These are phyloP conservation scores for Takifugu rubripes DNA, from an alignment of 2,797 vertebrate species.

Conservation along the genomic window DNA sequence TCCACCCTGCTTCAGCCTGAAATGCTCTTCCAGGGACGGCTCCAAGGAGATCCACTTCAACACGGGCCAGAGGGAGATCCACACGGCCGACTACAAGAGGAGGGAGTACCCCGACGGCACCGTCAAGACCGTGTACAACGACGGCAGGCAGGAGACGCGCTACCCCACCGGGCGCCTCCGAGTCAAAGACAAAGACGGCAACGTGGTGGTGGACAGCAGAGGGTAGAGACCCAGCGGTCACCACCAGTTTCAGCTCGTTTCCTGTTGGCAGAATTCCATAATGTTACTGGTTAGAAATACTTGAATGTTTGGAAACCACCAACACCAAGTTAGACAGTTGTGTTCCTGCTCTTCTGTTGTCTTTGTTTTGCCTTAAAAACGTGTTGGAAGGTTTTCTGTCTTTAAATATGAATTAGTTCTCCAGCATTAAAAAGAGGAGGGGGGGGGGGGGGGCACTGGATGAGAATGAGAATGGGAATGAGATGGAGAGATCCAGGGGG, in stretches of 20 bases:
- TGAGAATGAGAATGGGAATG: too few relatives aligned
- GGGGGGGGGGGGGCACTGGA: too few relatives aligned
- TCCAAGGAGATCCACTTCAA: conserved; percentile 91
- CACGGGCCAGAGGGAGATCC: conserved; percentile 92
- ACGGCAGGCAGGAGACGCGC: conserved; percentile 90
- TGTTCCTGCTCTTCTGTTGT: too few relatives aligned
- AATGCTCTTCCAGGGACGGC: conserved; percentile 77
- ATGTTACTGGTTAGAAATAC: too few relatives aligned
- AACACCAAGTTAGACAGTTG: too few relatives aligned
- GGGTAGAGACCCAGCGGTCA: conserved; percentile 15
- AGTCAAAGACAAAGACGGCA: conserved; percentile 90
- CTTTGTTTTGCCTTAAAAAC: too few relatives aligned
- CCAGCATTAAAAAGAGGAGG: too few relatives aligned
- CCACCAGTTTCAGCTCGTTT: not conserved
- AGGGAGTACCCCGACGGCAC: conserved; percentile 94
- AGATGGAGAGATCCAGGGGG: too few relatives aligned
- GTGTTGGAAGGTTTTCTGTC: too few relatives aligned
- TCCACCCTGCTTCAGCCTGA: not conserved
- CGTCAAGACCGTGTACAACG: conserved; percentile 87
- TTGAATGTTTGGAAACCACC: too few relatives aligned
- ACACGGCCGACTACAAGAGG: conserved; percentile 88
- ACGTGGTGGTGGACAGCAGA: conserved; percentile 83
- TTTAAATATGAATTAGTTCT: too few relatives aligned
- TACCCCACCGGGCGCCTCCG: conserved; percentile 87
- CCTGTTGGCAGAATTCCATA: not conserved